Evolutionary conservation across 2,888 invertebrate species (phyloP).

Genomic region (Trichogramma evanescens): DNA sequence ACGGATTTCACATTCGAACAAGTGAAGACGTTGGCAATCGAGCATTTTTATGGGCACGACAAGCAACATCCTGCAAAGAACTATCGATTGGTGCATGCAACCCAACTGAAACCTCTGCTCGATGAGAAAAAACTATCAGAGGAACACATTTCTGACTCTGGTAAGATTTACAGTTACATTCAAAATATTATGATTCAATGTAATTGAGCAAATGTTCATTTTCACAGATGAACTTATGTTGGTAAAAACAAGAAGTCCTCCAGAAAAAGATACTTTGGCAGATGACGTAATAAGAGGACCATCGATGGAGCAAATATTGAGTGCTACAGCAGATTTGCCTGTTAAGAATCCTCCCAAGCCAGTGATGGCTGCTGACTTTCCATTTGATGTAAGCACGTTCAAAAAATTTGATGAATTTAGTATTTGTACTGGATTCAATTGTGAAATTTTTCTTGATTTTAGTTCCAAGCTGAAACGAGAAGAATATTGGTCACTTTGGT

Average conservation of each 20-base stretch:
- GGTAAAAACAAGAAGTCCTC: slow-evolving; percentile 29
- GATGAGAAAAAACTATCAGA: slow-evolving; percentile 33
- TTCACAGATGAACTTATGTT: slow-evolving; percentile 39
- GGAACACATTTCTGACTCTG: slow-evolving; percentile 35
- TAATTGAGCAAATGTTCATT: neutral
- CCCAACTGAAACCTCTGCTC: slow-evolving; percentile 31
- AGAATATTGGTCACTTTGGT: slow-evolving; percentile 62
- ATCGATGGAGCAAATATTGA: slow-evolving; percentile 47
- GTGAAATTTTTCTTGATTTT: slow-evolving; percentile 21
- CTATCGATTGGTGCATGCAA: slow-evolving; percentile 37
- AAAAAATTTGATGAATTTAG: slow-evolving; percentile 6
- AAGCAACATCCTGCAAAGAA: slow-evolving; percentile 25
- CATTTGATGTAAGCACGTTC: slow-evolving; percentile 47
- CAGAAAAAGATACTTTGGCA: slow-evolving; percentile 27
- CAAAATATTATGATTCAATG: neutral
- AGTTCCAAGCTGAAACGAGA: slow-evolving; percentile 63
- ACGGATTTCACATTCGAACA: slow-evolving; percentile 36
- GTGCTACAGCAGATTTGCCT: slow-evolving; percentile 47
- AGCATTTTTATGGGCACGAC: slow-evolving; percentile 39
- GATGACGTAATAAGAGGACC: slow-evolving; percentile 48
- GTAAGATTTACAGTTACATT: slow-evolving; percentile 23
- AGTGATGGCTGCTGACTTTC: slow-evolving; percentile 46
- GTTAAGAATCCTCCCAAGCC: slow-evolving; percentile 37
- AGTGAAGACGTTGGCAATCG: slow-evolving; percentile 36
- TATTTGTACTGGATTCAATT: neutral